Evolutionary conservation across 2,888 invertebrate genomes (phyloP).

Genomic region (Ophonus ardosiacus): DNA sequence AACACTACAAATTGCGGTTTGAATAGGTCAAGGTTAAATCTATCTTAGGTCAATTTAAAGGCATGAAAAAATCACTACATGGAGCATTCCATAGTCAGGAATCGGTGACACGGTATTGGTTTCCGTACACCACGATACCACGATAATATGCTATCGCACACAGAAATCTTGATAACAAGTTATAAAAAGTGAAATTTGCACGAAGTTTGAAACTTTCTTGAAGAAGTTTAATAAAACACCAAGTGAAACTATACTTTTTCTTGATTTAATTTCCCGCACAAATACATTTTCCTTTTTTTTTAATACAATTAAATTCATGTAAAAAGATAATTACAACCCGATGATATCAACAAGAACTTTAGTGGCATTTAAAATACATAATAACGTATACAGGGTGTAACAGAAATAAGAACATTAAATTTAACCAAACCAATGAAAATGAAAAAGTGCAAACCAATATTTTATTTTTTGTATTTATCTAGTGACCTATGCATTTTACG

Average conservation of each 20-base stretch:
- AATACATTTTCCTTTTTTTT: too few species aligned
- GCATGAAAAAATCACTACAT: neutral
- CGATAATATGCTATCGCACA: neutral
- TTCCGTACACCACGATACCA: neutral
- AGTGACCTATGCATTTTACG: too few species aligned
- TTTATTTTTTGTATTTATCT: too few species aligned
- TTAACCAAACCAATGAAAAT: too few species aligned
- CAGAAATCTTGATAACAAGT: neutral
- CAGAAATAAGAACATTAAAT: too few species aligned
- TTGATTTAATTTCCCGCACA: too few species aligned
- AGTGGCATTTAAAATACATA: too few species aligned
- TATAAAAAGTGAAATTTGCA: slow-evolving; percentile 6
- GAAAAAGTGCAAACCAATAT: too few species aligned
- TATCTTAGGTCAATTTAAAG: neutral
- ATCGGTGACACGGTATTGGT: neutral
- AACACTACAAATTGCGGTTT: neutral
- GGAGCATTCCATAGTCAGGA: neutral
- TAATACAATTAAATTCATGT: too few species aligned
- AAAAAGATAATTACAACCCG: too few species aligned
- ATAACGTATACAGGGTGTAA: too few species aligned
- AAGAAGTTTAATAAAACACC: neutral
- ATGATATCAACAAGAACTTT: too few species aligned
- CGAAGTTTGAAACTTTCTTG: neutral
- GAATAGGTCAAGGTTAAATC: neutral
- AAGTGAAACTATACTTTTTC: neutral